Conservation (phyloP, 2,888 invertebrate species). For the Platycnemis pennipes region DNA sequence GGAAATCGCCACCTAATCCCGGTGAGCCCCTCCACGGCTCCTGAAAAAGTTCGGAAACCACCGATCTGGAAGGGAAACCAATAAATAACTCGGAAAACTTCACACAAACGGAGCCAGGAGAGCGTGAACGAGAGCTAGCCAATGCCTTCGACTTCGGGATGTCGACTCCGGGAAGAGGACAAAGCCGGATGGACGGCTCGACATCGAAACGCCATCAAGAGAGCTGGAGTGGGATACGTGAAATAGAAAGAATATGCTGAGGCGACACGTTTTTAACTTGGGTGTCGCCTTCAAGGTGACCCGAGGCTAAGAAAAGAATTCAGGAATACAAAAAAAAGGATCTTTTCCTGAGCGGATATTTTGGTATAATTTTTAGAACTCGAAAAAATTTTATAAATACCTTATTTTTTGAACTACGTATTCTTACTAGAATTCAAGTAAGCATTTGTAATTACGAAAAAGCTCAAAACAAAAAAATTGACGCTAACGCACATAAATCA, state of each 20-base stretch:
- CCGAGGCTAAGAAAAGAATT: neutral
- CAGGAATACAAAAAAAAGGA: neutral
- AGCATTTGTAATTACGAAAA: too few relatives aligned
- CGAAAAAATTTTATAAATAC: too few relatives aligned
- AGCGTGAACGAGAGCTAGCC: neutral
- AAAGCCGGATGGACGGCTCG: constrained; percentile 5
- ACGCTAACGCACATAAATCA: too few relatives aligned
- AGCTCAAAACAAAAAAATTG: too few relatives aligned
- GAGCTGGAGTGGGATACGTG: neutral
- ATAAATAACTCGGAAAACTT: neutral
- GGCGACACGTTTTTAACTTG: neutral
- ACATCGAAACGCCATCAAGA: neutral
- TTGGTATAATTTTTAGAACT: too few relatives aligned
- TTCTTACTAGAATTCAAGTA: too few relatives aligned
- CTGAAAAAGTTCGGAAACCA: neutral
- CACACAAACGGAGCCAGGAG: neutral
- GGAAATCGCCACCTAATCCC: constrained; percentile 8
- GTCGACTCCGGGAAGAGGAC: neutral
- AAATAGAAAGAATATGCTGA: constrained; percentile 21
- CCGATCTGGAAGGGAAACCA: neutral
- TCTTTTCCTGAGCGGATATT: too few relatives aligned
- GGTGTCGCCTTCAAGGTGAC: neutral
- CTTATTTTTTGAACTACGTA: too few relatives aligned
- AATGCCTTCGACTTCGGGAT: neutral
- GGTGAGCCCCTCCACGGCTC: neutral